Evolutionary conservation across 2,797 vertebrate species (phyloP).

Genomic region (Danio kyathit): DNA sequence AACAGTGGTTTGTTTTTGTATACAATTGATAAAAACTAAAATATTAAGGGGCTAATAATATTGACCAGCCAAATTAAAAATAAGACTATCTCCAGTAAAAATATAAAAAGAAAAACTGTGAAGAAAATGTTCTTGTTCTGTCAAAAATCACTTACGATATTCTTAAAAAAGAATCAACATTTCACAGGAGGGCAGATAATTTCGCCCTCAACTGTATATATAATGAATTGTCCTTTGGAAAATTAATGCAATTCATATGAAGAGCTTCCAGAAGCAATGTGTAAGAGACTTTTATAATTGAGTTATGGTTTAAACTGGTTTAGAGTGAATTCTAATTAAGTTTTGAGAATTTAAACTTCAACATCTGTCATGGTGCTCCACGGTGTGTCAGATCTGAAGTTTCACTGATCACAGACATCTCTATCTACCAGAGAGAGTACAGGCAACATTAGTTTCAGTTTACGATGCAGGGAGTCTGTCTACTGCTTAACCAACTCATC

Average conservation of each 20-base stretch:
- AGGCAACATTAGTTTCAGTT: neutral
- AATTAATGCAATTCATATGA: neutral
- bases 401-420: neutral
- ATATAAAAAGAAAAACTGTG: too few relatives aligned
- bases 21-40: too few relatives aligned
- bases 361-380: slow-evolving; percentile 5
- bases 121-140: too few relatives aligned
- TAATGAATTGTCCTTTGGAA: too few relatives aligned
- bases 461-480: neutral
- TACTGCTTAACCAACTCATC: neutral
- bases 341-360: neutral
- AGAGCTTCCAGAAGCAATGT: neutral
- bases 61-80: too few relatives aligned
- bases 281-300: neutral
- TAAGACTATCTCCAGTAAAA: too few relatives aligned
- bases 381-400: slow-evolving; percentile 6
- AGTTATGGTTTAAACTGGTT: neutral
- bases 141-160: too few relatives aligned
- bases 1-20: too few relatives aligned
- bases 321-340: neutral
- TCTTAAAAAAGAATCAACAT: too few relatives aligned
- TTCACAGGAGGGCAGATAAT: too few relatives aligned
- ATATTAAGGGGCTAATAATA: too few relatives aligned
- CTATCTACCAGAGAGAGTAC: neutral
- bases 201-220: too few relatives aligned